Evolutionary conservation across 2,888 invertebrate genomes (phyloP), one percentile per base, ranked within the genome.

Genomic region (Athalia rosae): DNA sequence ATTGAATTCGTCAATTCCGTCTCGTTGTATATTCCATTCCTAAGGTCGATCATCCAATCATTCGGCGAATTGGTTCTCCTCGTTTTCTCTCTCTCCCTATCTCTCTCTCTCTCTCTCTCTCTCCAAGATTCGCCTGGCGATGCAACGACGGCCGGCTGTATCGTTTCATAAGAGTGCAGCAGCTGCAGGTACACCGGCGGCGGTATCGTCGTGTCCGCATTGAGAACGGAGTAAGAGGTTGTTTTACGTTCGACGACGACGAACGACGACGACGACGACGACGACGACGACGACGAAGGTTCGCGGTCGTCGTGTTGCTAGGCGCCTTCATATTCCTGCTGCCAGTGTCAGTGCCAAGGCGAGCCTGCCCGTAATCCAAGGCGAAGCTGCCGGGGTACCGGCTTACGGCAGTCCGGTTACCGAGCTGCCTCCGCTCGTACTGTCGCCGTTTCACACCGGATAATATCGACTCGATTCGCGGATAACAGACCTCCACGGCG

Each of bases 281-380:
- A 6, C 59, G 8, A 9, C 28, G 80, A 79, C n/a, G n/a, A 76
- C 83, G 81, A 61, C 81, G 82, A 82, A 82, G 85, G 86, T 85
- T 85, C 8, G 61, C 83, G 82, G 85, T 83, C 85, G 84, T 85
- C 86, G 87, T 88, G 88, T 88, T 88, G 88, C 88, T 88, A 88
- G 87, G 88, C 88, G 86, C 88, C 85, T 85, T 58, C 63, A 74
- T 59, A 69, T 71, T 58, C 61, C 62, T 63, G 41, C 13, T n/a
- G 84, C 87, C 88, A 87, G 86, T 88, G 88, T 87, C 88, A 88
- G 88, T 88, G 88, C 88, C 88, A 88, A 88, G 87, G 88, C 85
- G 84, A 85, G 15, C 61, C 11, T 6, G 61, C 50, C 50, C 50
- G 8, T 7, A 50, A 15, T 13, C 4, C n/a, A 13, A 64, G 47